Conservation (phyloP, 2,797 vertebrate genomes). For the Argya squamiceps region DNA sequence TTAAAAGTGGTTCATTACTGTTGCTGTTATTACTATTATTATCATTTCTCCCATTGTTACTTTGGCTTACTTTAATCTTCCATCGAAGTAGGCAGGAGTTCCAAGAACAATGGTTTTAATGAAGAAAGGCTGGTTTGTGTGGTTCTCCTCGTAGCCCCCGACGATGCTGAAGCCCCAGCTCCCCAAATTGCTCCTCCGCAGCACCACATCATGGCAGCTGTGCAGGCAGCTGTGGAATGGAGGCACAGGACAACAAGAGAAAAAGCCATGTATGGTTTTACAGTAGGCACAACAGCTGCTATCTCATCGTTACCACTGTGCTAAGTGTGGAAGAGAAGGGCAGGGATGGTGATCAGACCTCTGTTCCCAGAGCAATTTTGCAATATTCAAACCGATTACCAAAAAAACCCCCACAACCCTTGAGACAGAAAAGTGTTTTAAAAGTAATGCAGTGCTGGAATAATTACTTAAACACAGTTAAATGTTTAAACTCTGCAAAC, state of each 20-base stretch:
- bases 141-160: conserved; percentile 95
- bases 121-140: conserved; percentile 98
- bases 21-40: neutral
- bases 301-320: neutral
- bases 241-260: neutral
- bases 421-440: neutral
- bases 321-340: neutral
- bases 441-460: neutral
- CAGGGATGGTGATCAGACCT: neutral
- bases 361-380: neutral
- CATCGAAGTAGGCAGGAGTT: conserved; percentile 98
- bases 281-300: neutral
- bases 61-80: conserved; percentile 92
- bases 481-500: neutral
- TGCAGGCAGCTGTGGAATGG: conserved; percentile 85
- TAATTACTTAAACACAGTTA: neutral
- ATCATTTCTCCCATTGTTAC: neutral
- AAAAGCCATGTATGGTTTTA: neutral
- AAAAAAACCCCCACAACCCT: neutral
- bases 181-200: conserved; percentile 90
- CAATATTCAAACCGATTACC: neutral
- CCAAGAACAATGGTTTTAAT: conserved; percentile 98
- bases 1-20: neutral
- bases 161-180: conserved; percentile 99
- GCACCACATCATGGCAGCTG: conserved; percentile 93